Conservation (phyloP, 2,888 invertebrate genomes). For the Adelognathus sp. region DNA sequence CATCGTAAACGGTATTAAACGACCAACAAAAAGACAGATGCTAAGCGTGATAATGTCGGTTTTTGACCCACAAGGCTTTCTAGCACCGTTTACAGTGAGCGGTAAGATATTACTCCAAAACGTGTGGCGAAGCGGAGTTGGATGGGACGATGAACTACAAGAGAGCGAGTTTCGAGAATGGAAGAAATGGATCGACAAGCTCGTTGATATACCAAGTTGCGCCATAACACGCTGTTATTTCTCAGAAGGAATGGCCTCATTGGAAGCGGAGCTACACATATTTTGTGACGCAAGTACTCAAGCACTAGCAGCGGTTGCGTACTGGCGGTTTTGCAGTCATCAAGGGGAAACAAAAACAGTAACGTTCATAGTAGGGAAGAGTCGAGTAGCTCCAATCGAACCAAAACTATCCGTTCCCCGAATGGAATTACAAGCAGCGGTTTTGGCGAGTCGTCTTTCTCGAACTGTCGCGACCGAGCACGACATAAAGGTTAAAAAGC, state of each 20-base stretch:
- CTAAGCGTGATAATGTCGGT: slow-evolving; percentile 61
- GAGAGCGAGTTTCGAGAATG: slow-evolving; percentile 43
- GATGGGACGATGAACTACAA: slow-evolving; percentile 49
- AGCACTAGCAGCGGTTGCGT: slow-evolving; percentile 61
- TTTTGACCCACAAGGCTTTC: slow-evolving; percentile 67
- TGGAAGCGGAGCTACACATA: slow-evolving; percentile 59
- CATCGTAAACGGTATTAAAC: slow-evolving; percentile 30
- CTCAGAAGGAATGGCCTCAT: slow-evolving; percentile 12
- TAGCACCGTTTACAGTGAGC: slow-evolving; percentile 57
- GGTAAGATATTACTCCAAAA: slow-evolving; percentile 62
- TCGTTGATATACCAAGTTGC: slow-evolving; percentile 23
- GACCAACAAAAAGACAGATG: slow-evolving; percentile 62
- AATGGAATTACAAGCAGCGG: slow-evolving; percentile 56
- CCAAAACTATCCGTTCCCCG: slow-evolving; percentile 37
- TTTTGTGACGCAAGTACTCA: slow-evolving; percentile 65
- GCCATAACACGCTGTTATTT: slow-evolving; percentile 45
- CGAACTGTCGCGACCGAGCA: slow-evolving; percentile 32
- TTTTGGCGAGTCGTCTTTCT: slow-evolving; percentile 48
- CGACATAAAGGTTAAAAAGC: slow-evolving; percentile 10
- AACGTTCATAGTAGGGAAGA: slow-evolving; percentile 17
- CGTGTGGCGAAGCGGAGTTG: slow-evolving; percentile 58
- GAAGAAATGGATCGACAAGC: slow-evolving; percentile 55
- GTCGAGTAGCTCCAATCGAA: slow-evolving; percentile 41
- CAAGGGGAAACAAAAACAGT: background rate
- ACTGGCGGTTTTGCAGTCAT: slow-evolving; percentile 25